phyloP scores from a whole-genome alignment of 37 sponge, comb jelly and placozoan species.

The Mnemiopsis leidyi region DNA sequence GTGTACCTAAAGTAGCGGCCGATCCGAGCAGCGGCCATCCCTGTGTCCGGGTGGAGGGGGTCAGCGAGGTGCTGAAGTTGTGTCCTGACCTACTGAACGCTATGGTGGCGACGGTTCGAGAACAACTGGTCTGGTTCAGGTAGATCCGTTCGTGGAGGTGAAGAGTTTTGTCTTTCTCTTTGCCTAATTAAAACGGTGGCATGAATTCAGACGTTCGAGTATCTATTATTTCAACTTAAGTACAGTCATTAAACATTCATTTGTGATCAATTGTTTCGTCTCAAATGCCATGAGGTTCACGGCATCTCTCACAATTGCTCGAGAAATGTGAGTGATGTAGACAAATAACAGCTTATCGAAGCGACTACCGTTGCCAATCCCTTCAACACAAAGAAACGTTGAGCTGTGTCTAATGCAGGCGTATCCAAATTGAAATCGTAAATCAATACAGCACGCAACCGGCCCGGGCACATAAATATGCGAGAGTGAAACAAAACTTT shows the following conservation, averaged over 20 bases:
- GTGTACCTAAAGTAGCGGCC: neutral
- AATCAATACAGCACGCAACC: neutral
- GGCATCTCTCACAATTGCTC: neutral
- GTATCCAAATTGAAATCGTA: neutral
- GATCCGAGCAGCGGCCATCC: constrained; percentile 42
- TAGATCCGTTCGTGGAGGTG: neutral
- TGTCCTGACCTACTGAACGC: neutral
- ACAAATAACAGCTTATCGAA: neutral
- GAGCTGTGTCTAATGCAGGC: neutral
- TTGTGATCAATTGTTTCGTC: neutral
- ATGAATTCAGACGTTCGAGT: no score
- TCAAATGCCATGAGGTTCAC: neutral
- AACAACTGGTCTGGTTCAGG: neutral
- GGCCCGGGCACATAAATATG: neutral
- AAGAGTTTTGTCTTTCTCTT: neutral
- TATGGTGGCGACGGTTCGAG: neutral
- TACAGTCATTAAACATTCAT: neutral
- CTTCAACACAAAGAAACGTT: neutral
- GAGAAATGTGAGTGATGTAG: neutral
- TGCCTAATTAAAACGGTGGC: neutral
- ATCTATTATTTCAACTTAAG: neutral
- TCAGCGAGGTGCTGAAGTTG: constrained; percentile 39
- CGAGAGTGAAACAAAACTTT: neutral
- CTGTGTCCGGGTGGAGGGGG: constrained; percentile 24
- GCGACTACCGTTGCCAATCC: neutral